Percentiles rank a stretch among this genome's conserved stretches.
Evolutionary conservation across 2,113 vertebrate genomes (phyloP).

Genomic region (Anarrhichthys ocellatus): DNA sequence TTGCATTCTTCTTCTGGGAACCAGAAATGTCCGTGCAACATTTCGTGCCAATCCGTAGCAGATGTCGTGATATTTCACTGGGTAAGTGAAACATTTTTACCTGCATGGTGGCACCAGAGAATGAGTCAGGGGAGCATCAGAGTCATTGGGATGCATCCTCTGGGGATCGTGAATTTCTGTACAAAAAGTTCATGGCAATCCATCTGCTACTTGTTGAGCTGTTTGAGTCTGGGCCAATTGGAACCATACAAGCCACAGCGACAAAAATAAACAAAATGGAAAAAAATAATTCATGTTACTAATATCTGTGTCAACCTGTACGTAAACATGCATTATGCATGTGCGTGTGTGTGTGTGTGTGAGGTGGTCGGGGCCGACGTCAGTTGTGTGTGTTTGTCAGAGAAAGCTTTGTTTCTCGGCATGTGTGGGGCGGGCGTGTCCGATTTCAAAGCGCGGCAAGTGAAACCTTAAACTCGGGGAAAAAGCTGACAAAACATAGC

Average conservation of each 20-base stretch:
- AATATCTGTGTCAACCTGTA: not conserved
- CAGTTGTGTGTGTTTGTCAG: conserved; percentile 63
- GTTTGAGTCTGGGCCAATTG: not conserved
- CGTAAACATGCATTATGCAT: not conserved
- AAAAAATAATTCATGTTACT: not conserved
- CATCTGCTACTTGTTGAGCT: not conserved
- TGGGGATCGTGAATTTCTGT: not conserved
- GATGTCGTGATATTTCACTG: not conserved
- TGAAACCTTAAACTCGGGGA: conserved; percentile 78
- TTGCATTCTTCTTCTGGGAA: not conserved
- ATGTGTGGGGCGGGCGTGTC: conserved; percentile 59
- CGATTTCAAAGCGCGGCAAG: conserved; percentile 82
- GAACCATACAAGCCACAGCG: not conserved
- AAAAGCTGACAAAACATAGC: conserved; percentile 85
- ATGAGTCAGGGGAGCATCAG: not conserved
- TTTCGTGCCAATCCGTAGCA: not conserved
- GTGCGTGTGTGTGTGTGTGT: not conserved
- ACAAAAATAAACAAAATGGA: not conserved
- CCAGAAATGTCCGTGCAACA: not conserved
- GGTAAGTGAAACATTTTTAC: not conserved
- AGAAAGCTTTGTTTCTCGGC: conserved; percentile 59
- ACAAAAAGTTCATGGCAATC: not conserved
- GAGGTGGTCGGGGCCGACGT: not conserved
- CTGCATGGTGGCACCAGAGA: not conserved
- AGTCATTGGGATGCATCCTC: not conserved